Base-by-base conservation (phyloP, 1,140 invertebrate genomes). In the Ylistrum balloti region DNA sequence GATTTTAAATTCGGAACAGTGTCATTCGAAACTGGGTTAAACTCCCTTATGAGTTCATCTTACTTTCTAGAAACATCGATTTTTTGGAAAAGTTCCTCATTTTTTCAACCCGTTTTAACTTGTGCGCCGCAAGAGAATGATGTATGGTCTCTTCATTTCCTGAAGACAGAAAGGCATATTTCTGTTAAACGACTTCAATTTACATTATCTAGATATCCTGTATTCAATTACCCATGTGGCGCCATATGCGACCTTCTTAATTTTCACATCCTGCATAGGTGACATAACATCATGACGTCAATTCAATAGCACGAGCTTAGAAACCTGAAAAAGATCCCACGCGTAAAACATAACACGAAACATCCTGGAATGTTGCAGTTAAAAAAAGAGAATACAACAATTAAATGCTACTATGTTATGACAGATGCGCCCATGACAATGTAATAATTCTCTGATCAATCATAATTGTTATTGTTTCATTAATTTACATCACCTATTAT, bases 201-300 rank as follows among this genome's bases (percentile, higher is more conserved):
- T 74, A n/a, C n/a, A 74, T 74, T 74, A 74, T 74, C 56, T 74
- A 74, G 56, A 74, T 74, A 74, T 17, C 28, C 56, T 13, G 56
- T 74, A 74, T 74, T 74, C 56, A 74, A 74, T 74, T 28, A 74
- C n/a, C 56, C 56, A 28, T 74, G 56, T 74, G 56, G 56, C 56
- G 56, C 56, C 56, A 74, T 74, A 74, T 74, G 56, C 56, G 56
- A 74, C n/a, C 56, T n/a, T 74, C 22, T 74, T n/a, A 74, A 74
- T 74, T 74, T 74, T 74, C 17, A 74, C n/a, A 28, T 74, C 56
- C 2, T n/a, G 56, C 13, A n/a, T 28, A 74, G 28, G 56, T 74
- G 56, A 74, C n/a, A 28, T 74, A 74, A 74, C 56, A 28, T 74
- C 5, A 74, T 5, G 56, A 74, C 17, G 56, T 9, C 56, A 74